Conservation (phyloP, 2,113 vertebrate genomes). For the Notechis scutatus region DNA sequence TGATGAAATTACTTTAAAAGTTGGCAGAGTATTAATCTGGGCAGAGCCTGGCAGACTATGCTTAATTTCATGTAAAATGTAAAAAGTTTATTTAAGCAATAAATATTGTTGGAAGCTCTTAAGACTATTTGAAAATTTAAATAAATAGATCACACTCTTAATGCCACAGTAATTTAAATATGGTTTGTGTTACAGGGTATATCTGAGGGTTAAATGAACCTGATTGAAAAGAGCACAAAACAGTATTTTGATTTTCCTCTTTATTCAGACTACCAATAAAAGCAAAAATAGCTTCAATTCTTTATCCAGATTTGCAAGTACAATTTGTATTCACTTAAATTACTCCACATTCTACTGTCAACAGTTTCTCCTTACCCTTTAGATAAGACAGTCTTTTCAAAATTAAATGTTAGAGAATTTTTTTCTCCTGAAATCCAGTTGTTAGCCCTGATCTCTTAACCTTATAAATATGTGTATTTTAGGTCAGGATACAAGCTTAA, state of each 20-base stretch:
- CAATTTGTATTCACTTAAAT: neutral
- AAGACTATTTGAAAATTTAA: neutral
- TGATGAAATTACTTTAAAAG: conserved; percentile 31
- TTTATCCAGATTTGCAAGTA: neutral
- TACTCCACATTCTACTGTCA: neutral
- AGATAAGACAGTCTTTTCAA: neutral
- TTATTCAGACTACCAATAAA: neutral
- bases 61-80: neutral
- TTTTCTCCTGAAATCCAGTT: neutral
- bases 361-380: neutral
- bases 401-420: neutral
- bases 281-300: neutral
- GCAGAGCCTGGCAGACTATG: conserved; percentile 10
- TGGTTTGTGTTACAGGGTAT: neutral
- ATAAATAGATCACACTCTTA: neutral
- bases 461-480: neutral
- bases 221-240: neutral
- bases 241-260: neutral
- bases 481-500: neutral
- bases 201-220: neutral
- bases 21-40: conserved; percentile 5
- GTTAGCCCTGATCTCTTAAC: neutral
- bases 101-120: neutral
- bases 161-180: neutral
- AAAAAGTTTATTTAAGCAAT: neutral